Base-by-base conservation (phyloP, 2,888 invertebrate species). In the Palloptera scutellata region DNA sequence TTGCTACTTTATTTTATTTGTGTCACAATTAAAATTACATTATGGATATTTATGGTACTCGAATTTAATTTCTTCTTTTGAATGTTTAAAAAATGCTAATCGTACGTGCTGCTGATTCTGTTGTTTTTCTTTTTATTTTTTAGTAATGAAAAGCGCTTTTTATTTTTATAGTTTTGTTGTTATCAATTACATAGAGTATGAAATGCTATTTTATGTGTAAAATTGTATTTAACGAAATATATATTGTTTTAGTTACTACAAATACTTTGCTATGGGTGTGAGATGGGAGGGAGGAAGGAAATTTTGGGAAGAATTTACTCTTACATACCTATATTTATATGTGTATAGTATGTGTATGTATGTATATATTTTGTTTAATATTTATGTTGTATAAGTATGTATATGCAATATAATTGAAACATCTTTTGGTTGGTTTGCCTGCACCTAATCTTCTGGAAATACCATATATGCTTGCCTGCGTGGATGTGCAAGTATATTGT, bases 351-450 rank as follows among this genome's bases (percentile, higher is more conserved):
- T n/a, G 48, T 15, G 11, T 15, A 48, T 48, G 5, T 48, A 15
- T 4, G 11, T 48, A 48, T 48, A 15, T 15, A 15, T 48, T 15
- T 10, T n/a, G 6, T n/a, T 48, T 15, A n/a, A 15, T 48, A 48
- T 48, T 13, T 10, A 48, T 1, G 48, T 53, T 53, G 53, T 19
- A 53, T 53, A 53, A 15, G 53, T 53, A n/a, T 52, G 52, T 52
- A 53, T 53, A 57, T 57, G 40, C 13, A 19, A 57, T 40, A 57
- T 64, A 45, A 62, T 69, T 69, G 63, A 67, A 74, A 69, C 61
- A 61, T 64, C 52, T 68, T 68, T 68, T 62, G 65, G 68, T 61
- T 65, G 61, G 58, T 65, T 65, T 65, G 65, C 57, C 64, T 68
- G 59, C 61, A n/a, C 51, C 20, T 43, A 43, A 11, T 57, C 19